A percentile compares a stretch with the other conserved stretches of the same genome.
phyloP scores from a whole-genome alignment of 1,140 invertebrate genomes.

The Galleria mellonella region DNA sequence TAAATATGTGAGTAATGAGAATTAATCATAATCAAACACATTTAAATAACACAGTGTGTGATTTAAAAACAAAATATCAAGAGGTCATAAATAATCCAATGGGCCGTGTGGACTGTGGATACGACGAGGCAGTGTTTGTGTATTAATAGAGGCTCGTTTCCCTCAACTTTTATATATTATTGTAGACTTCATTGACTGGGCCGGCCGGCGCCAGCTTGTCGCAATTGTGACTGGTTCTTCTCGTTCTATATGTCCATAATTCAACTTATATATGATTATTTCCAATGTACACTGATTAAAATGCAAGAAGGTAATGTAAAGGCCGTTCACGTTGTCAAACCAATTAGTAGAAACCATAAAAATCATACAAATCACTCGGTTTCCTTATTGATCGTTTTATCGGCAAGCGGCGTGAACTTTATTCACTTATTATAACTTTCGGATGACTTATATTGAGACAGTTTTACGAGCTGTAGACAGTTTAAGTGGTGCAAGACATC shows the following conservation, averaged over 20 bases:
- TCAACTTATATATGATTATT: constrained; percentile 49
- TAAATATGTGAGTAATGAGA: too few relatives aligned
- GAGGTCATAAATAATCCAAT: not conserved
- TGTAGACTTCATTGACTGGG: constrained; percentile 50
- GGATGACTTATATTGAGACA: constrained; percentile 35
- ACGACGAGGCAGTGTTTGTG: constrained; percentile 2
- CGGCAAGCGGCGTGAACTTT: constrained; percentile 30
- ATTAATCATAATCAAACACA: too few relatives aligned
- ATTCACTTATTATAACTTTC: constrained; percentile 31
- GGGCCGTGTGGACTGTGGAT: too few relatives aligned
- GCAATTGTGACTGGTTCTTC: constrained; percentile 65
- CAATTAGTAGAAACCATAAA: constrained; percentile 56
- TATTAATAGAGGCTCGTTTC: constrained; percentile 44
- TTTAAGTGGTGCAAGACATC: constrained; percentile 27
- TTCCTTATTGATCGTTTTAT: constrained; percentile 44
- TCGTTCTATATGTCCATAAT: constrained; percentile 58
- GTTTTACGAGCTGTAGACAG: constrained; percentile 56
- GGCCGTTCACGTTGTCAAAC: constrained; percentile 51
- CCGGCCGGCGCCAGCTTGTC: constrained; percentile 49
- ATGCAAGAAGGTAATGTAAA: constrained; percentile 44
- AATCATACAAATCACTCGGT: constrained; percentile 45
- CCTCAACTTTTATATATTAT: constrained; percentile 55
- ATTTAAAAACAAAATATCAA: constrained; percentile 15
- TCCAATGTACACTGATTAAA: constrained; percentile 53
- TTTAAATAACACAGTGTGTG: not conserved